These are phyloP conservation scores for Mythimna pallens DNA, from an alignment of 2,888 invertebrate species.

Conservation along the genomic window DNA sequence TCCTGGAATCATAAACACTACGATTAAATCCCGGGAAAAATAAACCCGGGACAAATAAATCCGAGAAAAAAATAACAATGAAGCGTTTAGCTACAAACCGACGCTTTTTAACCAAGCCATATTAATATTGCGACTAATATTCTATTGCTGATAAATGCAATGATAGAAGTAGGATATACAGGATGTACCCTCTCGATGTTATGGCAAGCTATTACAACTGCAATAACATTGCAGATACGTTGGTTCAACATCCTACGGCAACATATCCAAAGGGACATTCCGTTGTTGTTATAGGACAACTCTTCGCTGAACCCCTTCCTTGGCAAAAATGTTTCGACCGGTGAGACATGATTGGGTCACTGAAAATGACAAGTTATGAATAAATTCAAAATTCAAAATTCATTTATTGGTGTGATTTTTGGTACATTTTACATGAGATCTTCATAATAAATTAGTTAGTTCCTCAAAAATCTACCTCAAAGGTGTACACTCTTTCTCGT, in stretches of 20 bases:
- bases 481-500: too few species aligned
- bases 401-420: too few species aligned
- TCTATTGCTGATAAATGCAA: background rate
- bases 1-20: too few species aligned
- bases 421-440: too few species aligned
- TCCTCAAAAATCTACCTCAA: too few species aligned
- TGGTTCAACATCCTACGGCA: slow-evolving; percentile 31
- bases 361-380: background rate
- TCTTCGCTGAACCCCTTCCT: background rate
- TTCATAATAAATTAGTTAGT: too few species aligned
- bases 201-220: slow-evolving; percentile 9
- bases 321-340: background rate
- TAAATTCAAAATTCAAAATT: too few species aligned
- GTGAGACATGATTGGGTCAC: background rate
- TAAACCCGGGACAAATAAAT: background rate
- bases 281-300: slow-evolving; percentile 23
- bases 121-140: background rate
- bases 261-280: slow-evolving; percentile 23
- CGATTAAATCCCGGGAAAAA: background rate
- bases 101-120: background rate
- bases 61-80: background rate
- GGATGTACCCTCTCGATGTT: background rate
- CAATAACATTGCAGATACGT: slow-evolving; percentile 26
- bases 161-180: background rate
- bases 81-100: background rate